Percentiles rank a stretch among this genome's conserved stretches.
Evolutionary conservation across 2,888 invertebrate genomes (phyloP).

Genomic region (Lamellibrachia satsuma): DNA sequence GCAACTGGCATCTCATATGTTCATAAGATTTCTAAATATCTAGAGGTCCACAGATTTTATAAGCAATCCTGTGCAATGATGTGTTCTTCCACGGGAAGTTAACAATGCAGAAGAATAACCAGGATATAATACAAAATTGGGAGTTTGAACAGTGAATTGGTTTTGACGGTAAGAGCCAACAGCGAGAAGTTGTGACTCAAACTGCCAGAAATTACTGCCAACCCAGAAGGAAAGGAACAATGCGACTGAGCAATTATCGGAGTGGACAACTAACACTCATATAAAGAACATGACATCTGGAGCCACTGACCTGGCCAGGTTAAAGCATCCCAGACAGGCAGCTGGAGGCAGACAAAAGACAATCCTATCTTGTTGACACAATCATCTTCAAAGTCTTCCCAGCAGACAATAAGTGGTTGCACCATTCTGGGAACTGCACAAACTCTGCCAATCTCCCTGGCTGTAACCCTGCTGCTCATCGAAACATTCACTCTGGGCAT

Average conservation of each 20-base stretch:
- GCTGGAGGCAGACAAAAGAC: neutral
- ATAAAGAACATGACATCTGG: neutral
- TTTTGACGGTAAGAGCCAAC: neutral
- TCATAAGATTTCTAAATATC: no score
- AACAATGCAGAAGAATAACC: neutral
- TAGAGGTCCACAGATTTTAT: no score
- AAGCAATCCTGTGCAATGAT: no score
- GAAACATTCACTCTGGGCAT: neutral
- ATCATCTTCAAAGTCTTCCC: neutral
- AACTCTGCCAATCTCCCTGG: neutral
- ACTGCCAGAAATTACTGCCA: neutral
- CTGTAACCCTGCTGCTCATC: neutral
- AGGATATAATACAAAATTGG: no score
- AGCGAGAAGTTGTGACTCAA: neutral
- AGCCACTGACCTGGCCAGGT: neutral
- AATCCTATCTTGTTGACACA: neutral
- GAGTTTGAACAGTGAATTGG: neutral
- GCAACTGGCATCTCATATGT: no score
- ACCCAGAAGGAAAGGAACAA: neutral
- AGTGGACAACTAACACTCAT: neutral
- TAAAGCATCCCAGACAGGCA: neutral
- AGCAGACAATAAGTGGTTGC: neutral
- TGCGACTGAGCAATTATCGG: neutral
- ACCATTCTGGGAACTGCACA: neutral
- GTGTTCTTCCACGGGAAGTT: neutral